Percentiles rank a stretch among this genome's conserved stretches.
phyloP scores from a whole-genome alignment of 2,888 invertebrate genomes.

The Lissocephala sabroskyi region DNA sequence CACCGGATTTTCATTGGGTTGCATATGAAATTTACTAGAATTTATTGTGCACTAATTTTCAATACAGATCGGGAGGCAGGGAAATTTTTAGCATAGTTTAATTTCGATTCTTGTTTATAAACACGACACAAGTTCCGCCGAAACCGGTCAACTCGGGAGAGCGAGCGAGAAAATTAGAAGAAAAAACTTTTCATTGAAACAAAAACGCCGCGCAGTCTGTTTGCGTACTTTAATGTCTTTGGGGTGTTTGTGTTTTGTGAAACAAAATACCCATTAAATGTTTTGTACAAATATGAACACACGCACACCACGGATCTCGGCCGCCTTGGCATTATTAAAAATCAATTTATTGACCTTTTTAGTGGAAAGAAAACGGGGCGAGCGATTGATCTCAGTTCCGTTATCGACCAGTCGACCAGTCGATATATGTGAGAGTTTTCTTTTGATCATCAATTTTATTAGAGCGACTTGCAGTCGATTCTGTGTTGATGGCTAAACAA shows the following conservation, averaged over 20 bases:
- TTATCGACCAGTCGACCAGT: conserved; percentile 21
- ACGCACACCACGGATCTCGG: neutral
- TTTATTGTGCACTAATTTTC: conserved; percentile 37
- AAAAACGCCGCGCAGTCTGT: conserved; percentile 52
- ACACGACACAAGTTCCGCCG: conserved; percentile 60
- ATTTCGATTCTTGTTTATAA: conserved; percentile 57
- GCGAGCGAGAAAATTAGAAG: conserved; percentile 8
- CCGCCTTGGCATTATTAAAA: conserved; percentile 43
- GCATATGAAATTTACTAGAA: conserved; percentile 27
- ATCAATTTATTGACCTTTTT: conserved; percentile 55
- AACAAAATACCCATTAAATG: conserved; percentile 58
- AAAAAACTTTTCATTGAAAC: conserved; percentile 37
- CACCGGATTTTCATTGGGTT: conserved; percentile 10
- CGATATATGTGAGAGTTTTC: conserved; percentile 68
- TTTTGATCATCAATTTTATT: conserved; percentile 70
- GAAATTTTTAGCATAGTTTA: conserved; percentile 19
- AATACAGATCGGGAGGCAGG: conserved; percentile 13
- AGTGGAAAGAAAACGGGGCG: conserved; percentile 24
- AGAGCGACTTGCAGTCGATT: conserved; percentile 27
- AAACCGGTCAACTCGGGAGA: conserved; percentile 9
- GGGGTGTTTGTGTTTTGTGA: conserved; percentile 35
- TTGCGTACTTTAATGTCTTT: conserved; percentile 35
- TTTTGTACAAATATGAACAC: conserved; percentile 50
- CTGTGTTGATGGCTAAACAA: conserved; percentile 56
- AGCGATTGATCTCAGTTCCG: conserved; percentile 58